Percentiles rank a stretch among this genome's conserved stretches.
Conservation (phyloP, 2,113 vertebrate genomes). For the Polyodon spathula region DNA sequence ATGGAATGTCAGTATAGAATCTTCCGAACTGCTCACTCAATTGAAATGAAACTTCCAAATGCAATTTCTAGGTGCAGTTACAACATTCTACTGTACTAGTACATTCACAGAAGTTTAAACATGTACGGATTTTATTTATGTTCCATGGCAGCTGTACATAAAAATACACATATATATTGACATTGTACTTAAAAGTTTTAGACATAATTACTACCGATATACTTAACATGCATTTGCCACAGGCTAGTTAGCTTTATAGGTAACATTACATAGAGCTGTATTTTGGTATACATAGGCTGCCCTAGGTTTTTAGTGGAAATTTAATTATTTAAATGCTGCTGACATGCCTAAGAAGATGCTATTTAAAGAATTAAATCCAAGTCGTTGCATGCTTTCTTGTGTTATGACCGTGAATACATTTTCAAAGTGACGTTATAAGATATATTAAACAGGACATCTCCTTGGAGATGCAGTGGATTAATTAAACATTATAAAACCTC, state of each 20-base stretch:
- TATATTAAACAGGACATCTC: conserved; percentile 6
- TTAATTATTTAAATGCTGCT: no score
- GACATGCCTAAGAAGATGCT: no score
- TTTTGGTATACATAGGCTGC: background rate
- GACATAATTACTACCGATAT: background rate
- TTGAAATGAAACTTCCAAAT: no score
- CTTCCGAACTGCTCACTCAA: no score
- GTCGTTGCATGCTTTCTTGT: background rate
- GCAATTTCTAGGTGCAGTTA: no score
- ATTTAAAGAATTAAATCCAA: no score
- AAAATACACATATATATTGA: conserved; percentile 8
- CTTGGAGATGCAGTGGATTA: conserved; percentile 7
- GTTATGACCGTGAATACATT: background rate
- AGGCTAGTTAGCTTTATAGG: background rate
- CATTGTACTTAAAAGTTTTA: conserved; percentile 2
- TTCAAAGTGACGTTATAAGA: background rate
- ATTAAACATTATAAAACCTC: conserved; percentile 12
- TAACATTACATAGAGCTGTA: background rate
- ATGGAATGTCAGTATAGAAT: no score
- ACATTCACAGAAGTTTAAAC: no score
- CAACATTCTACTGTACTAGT: no score
- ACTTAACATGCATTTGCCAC: background rate
- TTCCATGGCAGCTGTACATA: no score
- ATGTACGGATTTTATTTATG: no score
- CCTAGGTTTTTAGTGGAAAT: conserved; percentile 4